phyloP scores from a whole-genome alignment of 2,797 vertebrate species.

The Eremophila alpestris region DNA sequence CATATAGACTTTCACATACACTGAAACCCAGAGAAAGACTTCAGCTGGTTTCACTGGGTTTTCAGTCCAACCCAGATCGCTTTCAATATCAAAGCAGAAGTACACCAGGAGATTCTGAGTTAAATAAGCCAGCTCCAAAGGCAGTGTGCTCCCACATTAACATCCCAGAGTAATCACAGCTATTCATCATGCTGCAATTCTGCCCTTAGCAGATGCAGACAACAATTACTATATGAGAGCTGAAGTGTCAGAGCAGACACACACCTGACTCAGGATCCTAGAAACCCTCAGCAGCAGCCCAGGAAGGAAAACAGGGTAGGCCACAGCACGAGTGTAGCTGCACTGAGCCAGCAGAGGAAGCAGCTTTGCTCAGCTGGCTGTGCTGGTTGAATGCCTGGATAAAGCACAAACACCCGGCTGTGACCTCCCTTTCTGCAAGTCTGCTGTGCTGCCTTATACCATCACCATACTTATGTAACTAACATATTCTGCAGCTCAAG shows the following conservation, averaged over 20 bases:
- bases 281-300: not conserved
- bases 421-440: not conserved
- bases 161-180: not conserved
- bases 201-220: accelerated
- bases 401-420: not conserved
- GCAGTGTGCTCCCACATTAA: not conserved
- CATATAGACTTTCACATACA: not conserved
- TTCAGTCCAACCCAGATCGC: not conserved
- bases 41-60: not conserved
- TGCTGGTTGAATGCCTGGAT: not conserved
- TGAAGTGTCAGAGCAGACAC: not conserved
- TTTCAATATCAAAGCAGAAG: not conserved
- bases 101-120: not conserved
- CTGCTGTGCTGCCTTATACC: not conserved
- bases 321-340: not conserved
- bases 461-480: not conserved
- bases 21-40: not conserved
- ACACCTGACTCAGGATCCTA: not conserved
- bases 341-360: not conserved
- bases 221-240: not conserved
- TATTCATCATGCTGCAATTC: not conserved
- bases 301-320: not conserved
- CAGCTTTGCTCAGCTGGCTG: not conserved
- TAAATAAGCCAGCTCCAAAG: not conserved
- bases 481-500: not conserved